phyloP scores from a whole-genome alignment of 2,888 invertebrate species.

The Stenoptilia bipunctidactyla region DNA sequence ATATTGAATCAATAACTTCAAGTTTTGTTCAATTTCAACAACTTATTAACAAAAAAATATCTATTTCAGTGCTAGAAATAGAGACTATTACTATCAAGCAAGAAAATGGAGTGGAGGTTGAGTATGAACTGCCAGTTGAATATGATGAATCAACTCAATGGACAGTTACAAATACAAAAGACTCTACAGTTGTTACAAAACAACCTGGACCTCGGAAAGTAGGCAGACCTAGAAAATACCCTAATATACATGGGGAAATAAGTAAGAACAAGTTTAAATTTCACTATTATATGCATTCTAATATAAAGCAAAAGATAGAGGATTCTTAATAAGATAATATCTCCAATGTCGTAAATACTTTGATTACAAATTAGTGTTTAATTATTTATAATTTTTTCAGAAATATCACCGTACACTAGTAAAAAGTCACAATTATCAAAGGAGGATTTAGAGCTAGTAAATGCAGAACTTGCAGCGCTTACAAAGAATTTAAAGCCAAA shows the following conservation, averaged over 20 bases:
- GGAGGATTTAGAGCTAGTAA: slow-evolving; percentile 36
- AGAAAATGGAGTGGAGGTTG: slow-evolving; percentile 60
- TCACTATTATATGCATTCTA: too few relatives aligned
- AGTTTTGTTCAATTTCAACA: too few relatives aligned
- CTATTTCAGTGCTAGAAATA: slow-evolving; percentile 36
- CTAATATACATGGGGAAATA: slow-evolving; percentile 58
- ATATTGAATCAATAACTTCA: too few relatives aligned
- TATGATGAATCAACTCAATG: slow-evolving; percentile 52
- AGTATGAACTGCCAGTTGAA: slow-evolving; percentile 62
- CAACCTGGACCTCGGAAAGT: slow-evolving; percentile 49
- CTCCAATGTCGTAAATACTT: too few relatives aligned
- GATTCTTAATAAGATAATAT: too few relatives aligned
- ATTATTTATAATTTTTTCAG: too few relatives aligned
- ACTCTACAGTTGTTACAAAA: slow-evolving; percentile 42
- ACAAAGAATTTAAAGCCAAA: slow-evolving; percentile 31
- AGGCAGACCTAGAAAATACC: slow-evolving; percentile 61
- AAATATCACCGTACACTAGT: slow-evolving; percentile 54
- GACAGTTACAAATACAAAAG: slow-evolving; percentile 36
- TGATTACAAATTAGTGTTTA: too few relatives aligned
- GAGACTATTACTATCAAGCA: slow-evolving; percentile 67
- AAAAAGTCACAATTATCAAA: slow-evolving; percentile 36
- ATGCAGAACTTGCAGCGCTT: slow-evolving; percentile 29
- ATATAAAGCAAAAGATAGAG: too few relatives aligned
- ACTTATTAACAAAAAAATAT: too few relatives aligned
- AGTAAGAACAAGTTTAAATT: too few relatives aligned